Conservation (phyloP, 2,888 invertebrate species). For the Epistrophella euchroma region DNA sequence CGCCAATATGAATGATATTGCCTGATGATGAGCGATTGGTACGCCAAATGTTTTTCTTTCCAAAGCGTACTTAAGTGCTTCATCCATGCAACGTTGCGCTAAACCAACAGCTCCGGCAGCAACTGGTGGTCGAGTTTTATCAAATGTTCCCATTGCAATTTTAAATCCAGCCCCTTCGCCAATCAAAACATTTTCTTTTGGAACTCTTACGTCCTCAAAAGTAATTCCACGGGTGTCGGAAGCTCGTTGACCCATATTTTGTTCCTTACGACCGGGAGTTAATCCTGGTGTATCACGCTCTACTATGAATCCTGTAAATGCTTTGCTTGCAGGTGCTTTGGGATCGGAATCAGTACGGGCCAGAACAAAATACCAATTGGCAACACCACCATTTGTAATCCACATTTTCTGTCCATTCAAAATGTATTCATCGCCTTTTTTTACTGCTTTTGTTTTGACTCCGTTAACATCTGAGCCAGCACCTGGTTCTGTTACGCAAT, state of each 20-base stretch:
- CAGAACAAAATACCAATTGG: constrained; percentile 98
- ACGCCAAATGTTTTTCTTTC: constrained; percentile 98
- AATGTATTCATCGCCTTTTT: constrained; percentile 97
- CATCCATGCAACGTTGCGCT: constrained; percentile 95
- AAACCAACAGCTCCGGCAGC: constrained; percentile 96
- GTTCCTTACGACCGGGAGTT: constrained; percentile 95
- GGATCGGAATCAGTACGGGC: constrained; percentile 97
- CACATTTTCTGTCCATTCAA: constrained; percentile 99
- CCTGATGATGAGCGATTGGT: constrained; percentile 92
- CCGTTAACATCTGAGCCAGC: constrained; percentile 98
- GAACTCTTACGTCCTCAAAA: constrained; percentile 98
- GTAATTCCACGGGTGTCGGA: constrained; percentile 98
- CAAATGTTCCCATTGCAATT: constrained; percentile 98
- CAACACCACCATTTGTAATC: constrained; percentile 99
- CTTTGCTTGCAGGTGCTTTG: constrained; percentile 94
- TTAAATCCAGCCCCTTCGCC: constrained; percentile 97
- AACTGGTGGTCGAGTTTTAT: constrained; percentile 96
- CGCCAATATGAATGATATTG: constrained; percentile 96
- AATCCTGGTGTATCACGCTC: constrained; percentile 95
- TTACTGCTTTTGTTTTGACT: constrained; percentile 94
- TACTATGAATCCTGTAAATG: constrained; percentile 98
- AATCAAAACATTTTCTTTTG: constrained; percentile 95
- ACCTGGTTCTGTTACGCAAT: constrained; percentile 97
- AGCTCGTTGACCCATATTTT: constrained; percentile 98
- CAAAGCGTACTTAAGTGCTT: constrained; percentile 95